Evolutionary conservation across 92 coral and sea anemone species (phyloP), one percentile per base, ranked within the genome.

Genomic region (Phenganax stokvisi): DNA sequence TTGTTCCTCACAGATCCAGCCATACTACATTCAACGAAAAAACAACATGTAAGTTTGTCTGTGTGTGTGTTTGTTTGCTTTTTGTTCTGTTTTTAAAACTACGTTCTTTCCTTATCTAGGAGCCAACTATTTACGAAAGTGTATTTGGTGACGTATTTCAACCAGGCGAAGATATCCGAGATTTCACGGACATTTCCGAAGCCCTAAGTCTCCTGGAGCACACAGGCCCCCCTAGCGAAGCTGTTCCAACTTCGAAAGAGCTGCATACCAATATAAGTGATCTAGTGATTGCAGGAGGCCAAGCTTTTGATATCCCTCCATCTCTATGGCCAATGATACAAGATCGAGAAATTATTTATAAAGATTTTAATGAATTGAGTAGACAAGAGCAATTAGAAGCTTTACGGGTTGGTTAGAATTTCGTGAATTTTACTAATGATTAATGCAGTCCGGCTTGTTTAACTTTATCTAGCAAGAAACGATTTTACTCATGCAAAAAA

Each of bases 201-300:
- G 47, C 47, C 5, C 47, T 37, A 37, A 37, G 47, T 37, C 5
- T 68, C 16, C 30, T 68, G 12, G 73, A 37, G 6, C 53, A 68
- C 44, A 59, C 67, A 12, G 81, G 81, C 3, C 15, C 81, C 81
- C 81, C 81, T 6, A 76, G 81, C 16, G 69, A 61, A 20, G 81
- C 29, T 3, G 15, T 8, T 6, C 17, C 30, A n/a, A 17, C n/a
- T 56, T 57, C 71, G 57, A 20, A 76, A 58, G 55, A 30, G 20
- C 56, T 56, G 0, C 37, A 27, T 17, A n/a, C 29, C 55, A 76
- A 76, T 74, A 17, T n/a, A 28, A 74, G 79, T 55, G 71, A 60
- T 20, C 6, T 63, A 10, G 52, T 12, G 55, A 53, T 79, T 17
- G 83, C 73, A 12, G 61, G 47, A 8, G 83, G 74, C 63, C 28